phyloP scores from a whole-genome alignment of 2,888 invertebrate genomes.

The Candidula unifasciata region DNA sequence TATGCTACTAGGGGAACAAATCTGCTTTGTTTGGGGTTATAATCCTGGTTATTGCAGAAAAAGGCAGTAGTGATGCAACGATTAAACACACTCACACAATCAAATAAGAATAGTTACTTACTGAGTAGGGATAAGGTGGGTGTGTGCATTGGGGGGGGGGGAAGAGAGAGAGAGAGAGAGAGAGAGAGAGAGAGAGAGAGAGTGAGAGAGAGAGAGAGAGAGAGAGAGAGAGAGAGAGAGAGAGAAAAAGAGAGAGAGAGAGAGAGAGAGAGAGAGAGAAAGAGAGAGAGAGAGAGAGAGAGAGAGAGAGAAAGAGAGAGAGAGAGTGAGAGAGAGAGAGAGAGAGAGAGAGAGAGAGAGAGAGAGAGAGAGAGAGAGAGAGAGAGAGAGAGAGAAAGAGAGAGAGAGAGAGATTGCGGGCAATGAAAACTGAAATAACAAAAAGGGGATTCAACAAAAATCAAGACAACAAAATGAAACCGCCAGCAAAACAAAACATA shows the following conservation, averaged over 20 bases:
- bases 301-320: not conserved
- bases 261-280: conserved; percentile 7
- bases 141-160: not conserved
- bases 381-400: not conserved
- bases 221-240: not conserved
- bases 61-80: no score
- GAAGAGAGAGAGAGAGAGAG: not conserved
- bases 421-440: not conserved
- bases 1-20: no score
- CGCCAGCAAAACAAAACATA: not conserved
- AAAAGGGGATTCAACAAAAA: not conserved
- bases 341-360: not conserved
- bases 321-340: not conserved
- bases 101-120: no score
- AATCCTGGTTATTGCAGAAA: no score
- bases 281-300: not conserved
- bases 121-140: not conserved
- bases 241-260: not conserved
- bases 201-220: not conserved
- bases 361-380: not conserved
- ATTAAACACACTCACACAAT: no score
- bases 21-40: no score
- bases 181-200: not conserved
- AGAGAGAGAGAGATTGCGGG: not conserved
- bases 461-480: not conserved